Base-by-base conservation (phyloP, 1,140 invertebrate species). In the Cydia strobilella region DNA sequence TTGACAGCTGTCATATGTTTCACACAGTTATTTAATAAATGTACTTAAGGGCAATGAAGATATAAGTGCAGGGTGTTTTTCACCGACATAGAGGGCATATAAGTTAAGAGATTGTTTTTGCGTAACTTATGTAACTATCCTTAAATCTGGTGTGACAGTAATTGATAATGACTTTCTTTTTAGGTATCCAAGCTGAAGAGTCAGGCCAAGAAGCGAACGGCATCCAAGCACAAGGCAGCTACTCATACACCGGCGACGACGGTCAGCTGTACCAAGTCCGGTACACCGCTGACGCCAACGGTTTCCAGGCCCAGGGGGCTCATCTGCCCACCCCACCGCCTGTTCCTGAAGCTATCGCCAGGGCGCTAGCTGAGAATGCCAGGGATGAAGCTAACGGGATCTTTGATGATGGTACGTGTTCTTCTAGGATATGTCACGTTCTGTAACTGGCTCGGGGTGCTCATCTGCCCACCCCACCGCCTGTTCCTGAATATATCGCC, bases 301-400 rank as follows among this genome's bases (percentile, higher is more conserved):
- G 92, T n/a, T 96, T 96, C 81, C 90, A 93, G 88, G 77, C 94
- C 84, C 86, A 94, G 79, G 95, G 95, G 10, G 94, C 93, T 45
- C 95, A 95, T 85, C 84, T 95, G 9, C 95, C 95, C 3, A 95
- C 95, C 13, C 95, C 96, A 5, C 95, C 95, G 2, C 95, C 95
- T 18, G 93, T 95, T 35, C 95, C 95, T 7, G 95, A 94, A 76
- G 95, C 94, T 0, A 96, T 96, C 75, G 93, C 90, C 39, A 93
- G 93, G 81, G 93, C 95, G 15, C 87, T 96, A 2, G 93, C 94
- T 27, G 94, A 94, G 81, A 94, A 94, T 76, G 90, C 89, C 0
- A 93, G 86, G 54, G 89, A 90, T 74, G 89, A 92, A 59, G 90
- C 89, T 9, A 81, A 75, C 77, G 90, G 90, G 0, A 88, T 91